Base-by-base conservation (phyloP, 1,140 invertebrate genomes). In the Listronotus oregonensis region DNA sequence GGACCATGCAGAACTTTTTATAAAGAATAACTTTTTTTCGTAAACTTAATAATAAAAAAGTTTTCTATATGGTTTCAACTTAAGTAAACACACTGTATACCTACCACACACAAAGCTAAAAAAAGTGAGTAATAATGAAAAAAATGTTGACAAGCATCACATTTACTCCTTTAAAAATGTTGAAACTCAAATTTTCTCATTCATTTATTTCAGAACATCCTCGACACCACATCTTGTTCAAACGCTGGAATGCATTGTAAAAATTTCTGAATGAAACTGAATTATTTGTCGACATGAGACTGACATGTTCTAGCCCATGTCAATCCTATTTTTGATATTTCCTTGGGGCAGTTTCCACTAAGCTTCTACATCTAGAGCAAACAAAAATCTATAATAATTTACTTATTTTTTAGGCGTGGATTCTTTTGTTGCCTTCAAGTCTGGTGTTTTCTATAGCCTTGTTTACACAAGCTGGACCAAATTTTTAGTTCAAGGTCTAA, bases 281-380 rank as follows among this genome's bases (percentile, higher is more conserved):
- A 54, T 63, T 63, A 61, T 63, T 63, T 63, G 60, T 54, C 50
- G 49, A 63, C 60, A 54, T 43, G 43, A 7, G 60, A 47, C 50
- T 52, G 60, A 63, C 60, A 63, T 46, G 50, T 17, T 44, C 42
- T 46, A 44, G 60, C 49, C 37, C 60, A 54, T 54, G 51, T 63
- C 58, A 50, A 61, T 43, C 37, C 39, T 32, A 27, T 51, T 51
- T 50, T 39, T 58, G 5, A 32, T 18, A 14, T 50, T 56, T 9
- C 14, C 39, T 17, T 18, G 5, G 11, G 42, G 54, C 42, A 17
- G 11, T 31, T 21, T n/a, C 12, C 17, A 43, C 18, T 9, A 39
- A 56, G 54, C 17, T 56, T 31, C 9, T 43, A 56, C 11, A n/a
- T 10, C 40, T 39, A 14, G 39, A 4, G n/a, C 11, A 49, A 49